Conservation (phyloP, 1,140 invertebrate species). For the Drosophila pallidifrons region DNA sequence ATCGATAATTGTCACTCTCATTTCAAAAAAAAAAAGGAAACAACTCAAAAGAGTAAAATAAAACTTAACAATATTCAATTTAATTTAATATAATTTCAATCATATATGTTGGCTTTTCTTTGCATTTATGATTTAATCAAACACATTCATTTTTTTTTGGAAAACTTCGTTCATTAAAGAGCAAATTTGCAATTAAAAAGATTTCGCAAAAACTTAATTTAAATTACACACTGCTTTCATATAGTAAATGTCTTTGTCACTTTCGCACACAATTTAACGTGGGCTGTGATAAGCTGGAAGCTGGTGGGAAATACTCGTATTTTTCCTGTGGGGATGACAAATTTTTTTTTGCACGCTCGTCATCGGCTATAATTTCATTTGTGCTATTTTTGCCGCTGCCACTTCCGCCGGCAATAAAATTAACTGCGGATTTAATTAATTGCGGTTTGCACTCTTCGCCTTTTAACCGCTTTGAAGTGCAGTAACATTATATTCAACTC, state of each 20-base stretch:
- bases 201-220: constrained; percentile 15
- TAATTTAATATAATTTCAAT: background rate
- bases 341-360: background rate
- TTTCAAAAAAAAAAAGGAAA: background rate
- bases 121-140: background rate
- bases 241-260: constrained; percentile 21
- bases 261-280: constrained; percentile 20
- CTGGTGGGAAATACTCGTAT: background rate
- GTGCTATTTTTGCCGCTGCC: constrained; percentile 47
- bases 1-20: constrained; percentile 9
- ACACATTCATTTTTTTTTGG: background rate
- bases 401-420: constrained; percentile 68
- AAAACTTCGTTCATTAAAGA: constrained; percentile 1
- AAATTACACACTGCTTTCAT: constrained; percentile 34
- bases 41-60: background rate
- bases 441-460: constrained; percentile 60
- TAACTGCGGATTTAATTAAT: constrained; percentile 71
- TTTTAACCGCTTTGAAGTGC: constrained; percentile 37
- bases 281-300: constrained; percentile 4
- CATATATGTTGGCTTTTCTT: background rate
- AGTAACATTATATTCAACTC: constrained; percentile 25
- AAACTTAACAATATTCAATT: background rate
- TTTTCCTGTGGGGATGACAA: constrained; percentile 25
- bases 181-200: background rate
- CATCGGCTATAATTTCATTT: constrained; percentile 59